Base-by-base conservation (phyloP, 1,140 invertebrate genomes). In the Aculops lycopersici region DNA sequence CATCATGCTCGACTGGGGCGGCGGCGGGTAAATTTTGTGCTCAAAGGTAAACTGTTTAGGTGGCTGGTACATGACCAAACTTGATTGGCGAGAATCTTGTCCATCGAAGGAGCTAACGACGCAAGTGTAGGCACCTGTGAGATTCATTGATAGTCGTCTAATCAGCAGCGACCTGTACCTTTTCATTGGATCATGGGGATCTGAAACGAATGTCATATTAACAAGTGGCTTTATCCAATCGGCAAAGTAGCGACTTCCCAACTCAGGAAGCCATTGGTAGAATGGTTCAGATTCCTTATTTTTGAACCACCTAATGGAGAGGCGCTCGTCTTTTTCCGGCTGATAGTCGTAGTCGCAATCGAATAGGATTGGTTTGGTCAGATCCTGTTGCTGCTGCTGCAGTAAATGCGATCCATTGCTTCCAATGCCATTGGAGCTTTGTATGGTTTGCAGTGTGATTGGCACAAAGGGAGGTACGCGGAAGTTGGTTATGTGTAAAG, bases 181-280 rank as follows among this genome's bases (percentile, higher is more conserved):
- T n/a, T 31, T n/a, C 8, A 31, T 8, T 31, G 8, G 24, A 8
- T 31, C 24, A n/a, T 8, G n/a, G n/a, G 24, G 24, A 8, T 8
- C 24, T 8, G 24, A 31, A 8, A n/a, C n/a, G 24, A 31, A 31
- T n/a, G 24, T 8, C 19, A 37, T 20, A 36, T 46, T 42, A 37
- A 46, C 43, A 12, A 19, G 37, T 19, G 31, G 38, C 19, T 38
- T 45, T 17, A 42, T 19, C 5, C 42, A 17, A n/a, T 43, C 41
- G 3, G 46, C 20, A 16, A 47, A 20, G 17, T 42, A 38, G 2
- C 47, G 40, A 1, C 40, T 41, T 16, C 38, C 24, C 13, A 38
- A 12, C 16, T 51, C 50, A 3, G 52, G 52, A 37, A 54, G 54
- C 52, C 52, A 54, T 46, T 54, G 52, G 43, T 54, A 54, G 17